Base-by-base conservation (phyloP, 2,888 invertebrate species). In the Rotaria magnacalcarata region DNA sequence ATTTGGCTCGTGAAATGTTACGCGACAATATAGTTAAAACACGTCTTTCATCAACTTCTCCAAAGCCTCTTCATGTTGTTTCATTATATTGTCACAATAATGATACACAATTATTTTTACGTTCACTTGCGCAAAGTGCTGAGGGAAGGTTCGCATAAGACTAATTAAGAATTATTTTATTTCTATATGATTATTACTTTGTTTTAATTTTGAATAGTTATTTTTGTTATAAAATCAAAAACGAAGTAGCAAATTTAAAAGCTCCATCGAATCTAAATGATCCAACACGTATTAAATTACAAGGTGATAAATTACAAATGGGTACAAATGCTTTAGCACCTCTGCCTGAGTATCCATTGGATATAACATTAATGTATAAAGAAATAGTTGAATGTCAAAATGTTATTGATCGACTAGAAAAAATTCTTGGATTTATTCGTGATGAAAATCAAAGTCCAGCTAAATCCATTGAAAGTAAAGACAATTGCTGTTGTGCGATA, bases 51-150 rank as follows among this genome's bases (percentile, higher is more conserved):
- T 43, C 27, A 21, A 84, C 84, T 58, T 67, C 87, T 11, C 89
- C 89, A 85, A 88, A 90, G 24, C 90, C 90, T 14, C 88, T 91
- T 2, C 89, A 91, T 88, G 88, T 90, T 41, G 89, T 90, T 16
- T 90, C 91, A 19, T 91, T 90, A 88, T 91, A 91, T 89, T 90
- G 91, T 88, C 89, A 89, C 52, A 89, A 89, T 86, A 88, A 89
- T 3, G 89, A 90, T 75, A 89, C 89, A 34, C 89, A 91, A 50
- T 88, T 88, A 52, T 90, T 89, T 87, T 89, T 91, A 41, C 88
- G 89, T 86, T 89, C 89, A 34, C 88, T 91, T 87, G 88, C 89
- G 6, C 87, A 88, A 60, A 86, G 88, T 84, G 89, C 89, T 50
- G 89, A 89, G n/a, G 90, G 90, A 85, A 90, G 89, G 91, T 91